phyloP scores from a whole-genome alignment of 1,140 invertebrate species.

The Leptoteleia sp. region DNA sequence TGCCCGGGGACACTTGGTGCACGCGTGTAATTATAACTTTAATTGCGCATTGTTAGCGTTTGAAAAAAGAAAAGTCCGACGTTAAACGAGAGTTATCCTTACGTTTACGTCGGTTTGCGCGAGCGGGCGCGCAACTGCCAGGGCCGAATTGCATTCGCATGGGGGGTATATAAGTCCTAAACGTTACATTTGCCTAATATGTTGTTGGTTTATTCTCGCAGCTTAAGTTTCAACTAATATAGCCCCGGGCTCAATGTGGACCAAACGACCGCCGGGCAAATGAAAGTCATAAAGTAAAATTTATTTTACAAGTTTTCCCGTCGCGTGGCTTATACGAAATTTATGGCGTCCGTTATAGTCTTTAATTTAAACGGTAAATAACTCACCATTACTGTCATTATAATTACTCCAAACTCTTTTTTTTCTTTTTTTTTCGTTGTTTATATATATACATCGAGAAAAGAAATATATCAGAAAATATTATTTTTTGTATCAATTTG shows the following conservation, averaged over 20 bases:
- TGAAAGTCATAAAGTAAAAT: conserved; percentile 67
- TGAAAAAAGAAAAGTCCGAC: no score
- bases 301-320: conserved; percentile 62
- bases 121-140: conserved; percentile 17
- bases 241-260: conserved; percentile 38
- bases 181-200: conserved; percentile 56
- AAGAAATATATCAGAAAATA: no score
- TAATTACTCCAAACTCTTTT: no score
- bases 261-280: conserved; percentile 56
- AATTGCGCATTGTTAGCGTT: no score
- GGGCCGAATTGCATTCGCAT: conserved; percentile 5
- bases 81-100: neutral
- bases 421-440: no score
- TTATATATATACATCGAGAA: no score
- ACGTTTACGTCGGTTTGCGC: neutral
- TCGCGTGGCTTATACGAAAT: conserved; percentile 51
- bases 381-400: conserved; percentile 36
- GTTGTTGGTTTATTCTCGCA: conserved; percentile 51
- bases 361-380: conserved; percentile 58
- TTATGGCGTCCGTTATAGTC: conserved; percentile 50
- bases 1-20: no score
- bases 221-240: conserved; percentile 61
- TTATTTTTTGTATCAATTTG: no score
- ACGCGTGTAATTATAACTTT: no score
- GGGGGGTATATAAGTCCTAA: conserved; percentile 41